Percentiles rank a stretch among this genome's conserved stretches.
These are phyloP conservation scores for Atta texana DNA, from an alignment of 1,140 invertebrate genomes.

Conservation along the genomic window DNA sequence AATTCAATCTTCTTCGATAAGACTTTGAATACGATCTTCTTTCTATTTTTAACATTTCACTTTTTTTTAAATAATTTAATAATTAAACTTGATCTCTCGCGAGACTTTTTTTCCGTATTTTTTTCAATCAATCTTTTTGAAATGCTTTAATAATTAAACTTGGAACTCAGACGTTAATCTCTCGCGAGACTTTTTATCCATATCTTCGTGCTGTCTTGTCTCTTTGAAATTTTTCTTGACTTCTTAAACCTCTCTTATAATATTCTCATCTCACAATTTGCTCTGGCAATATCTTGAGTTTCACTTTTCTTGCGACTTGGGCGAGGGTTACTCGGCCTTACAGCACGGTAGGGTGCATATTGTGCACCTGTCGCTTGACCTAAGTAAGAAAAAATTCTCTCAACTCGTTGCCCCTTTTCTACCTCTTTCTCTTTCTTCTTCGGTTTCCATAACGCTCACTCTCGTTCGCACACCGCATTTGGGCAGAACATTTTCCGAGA, in stretches of 20 bases:
- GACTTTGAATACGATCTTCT: neutral
- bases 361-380: conserved; percentile 32
- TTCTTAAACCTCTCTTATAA: neutral
- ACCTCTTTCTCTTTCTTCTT: conserved; percentile 20
- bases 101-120: neutral
- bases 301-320: neutral
- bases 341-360: conserved; percentile 8
- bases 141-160: neutral
- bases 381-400: neutral
- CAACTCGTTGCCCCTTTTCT: neutral
- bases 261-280: neutral
- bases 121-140: neutral
- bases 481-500: conserved; percentile 77
- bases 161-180: neutral
- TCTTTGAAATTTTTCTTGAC: neutral
- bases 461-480: conserved; percentile 74
- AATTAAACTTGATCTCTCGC: neutral
- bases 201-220: neutral
- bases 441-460: conserved; percentile 43
- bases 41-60: neutral
- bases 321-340: conserved; percentile 29
- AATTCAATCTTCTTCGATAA: neutral
- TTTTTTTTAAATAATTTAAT: neutral
- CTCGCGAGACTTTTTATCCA: neutral
- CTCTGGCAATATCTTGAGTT: neutral